These are phyloP conservation scores for Subacronicta megacephala DNA, from an alignment of 2,888 invertebrate genomes.

Conservation along the genomic window DNA sequence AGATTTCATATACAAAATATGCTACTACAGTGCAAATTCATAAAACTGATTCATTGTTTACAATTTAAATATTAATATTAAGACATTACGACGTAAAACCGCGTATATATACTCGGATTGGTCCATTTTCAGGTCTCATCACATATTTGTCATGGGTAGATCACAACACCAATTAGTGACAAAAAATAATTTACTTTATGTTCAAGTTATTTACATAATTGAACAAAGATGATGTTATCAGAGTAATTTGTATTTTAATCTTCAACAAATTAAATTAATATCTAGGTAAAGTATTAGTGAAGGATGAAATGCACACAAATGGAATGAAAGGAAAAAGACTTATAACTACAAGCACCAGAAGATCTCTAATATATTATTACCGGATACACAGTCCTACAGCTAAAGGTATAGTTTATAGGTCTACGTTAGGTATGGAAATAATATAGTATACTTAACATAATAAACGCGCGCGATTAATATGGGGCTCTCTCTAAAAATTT, in stretches of 20 bases:
- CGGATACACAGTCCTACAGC: conserved; percentile 65
- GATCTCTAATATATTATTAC: conserved; percentile 73
- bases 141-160: conserved; percentile 72
- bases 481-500: not conserved
- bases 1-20: conserved; percentile 27
- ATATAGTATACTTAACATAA: conserved; percentile 49
- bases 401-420: conserved; percentile 56
- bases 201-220: conserved; percentile 37
- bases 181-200: conserved; percentile 43
- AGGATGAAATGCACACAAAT: conserved; percentile 76
- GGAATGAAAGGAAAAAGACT: conserved; percentile 83
- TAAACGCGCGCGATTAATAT: conserved; percentile 38
- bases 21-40: conserved; percentile 39
- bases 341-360: conserved; percentile 87
- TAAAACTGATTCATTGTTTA: conserved; percentile 37
- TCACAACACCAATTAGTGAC: conserved; percentile 63
- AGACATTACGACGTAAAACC: conserved; percentile 50
- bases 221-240: conserved; percentile 31
- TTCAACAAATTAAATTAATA: conserved; percentile 35
- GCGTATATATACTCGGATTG: conserved; percentile 62
- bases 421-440: conserved; percentile 60
- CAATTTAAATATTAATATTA: conserved; percentile 42
- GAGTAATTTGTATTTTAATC: conserved; percentile 30
- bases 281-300: conserved; percentile 50
- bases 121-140: conserved; percentile 78